These are phyloP conservation scores for Temnothorax nylanderi DNA, from an alignment of 1,140 invertebrate genomes.

Conservation along the genomic window DNA sequence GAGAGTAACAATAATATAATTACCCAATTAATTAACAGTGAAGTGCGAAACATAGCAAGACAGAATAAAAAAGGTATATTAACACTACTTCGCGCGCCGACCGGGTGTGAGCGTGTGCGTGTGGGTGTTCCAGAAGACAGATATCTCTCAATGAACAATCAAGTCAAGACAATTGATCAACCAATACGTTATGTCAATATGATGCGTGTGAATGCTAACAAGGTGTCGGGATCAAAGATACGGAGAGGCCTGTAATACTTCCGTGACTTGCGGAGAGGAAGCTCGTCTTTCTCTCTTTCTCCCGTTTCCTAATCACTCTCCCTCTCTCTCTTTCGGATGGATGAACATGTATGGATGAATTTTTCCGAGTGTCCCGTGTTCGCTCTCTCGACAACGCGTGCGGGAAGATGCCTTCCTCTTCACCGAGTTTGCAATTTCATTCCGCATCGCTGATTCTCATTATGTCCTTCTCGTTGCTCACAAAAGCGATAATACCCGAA, in stretches of 20 bases:
- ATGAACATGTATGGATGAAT: background rate
- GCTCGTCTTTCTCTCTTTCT: background rate
- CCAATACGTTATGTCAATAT: conserved; percentile 49
- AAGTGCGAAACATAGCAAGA: conserved; percentile 68
- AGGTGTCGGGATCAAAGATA: conserved; percentile 46
- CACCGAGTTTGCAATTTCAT: background rate
- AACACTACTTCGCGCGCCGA: conserved; percentile 64
- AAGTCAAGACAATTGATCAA: conserved; percentile 64
- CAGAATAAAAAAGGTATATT: conserved; percentile 53
- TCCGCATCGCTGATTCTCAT: background rate
- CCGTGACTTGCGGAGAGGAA: background rate
- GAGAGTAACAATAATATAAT: conserved; percentile 60
- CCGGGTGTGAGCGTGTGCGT: conserved; percentile 63
- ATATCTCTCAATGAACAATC: conserved; percentile 60
- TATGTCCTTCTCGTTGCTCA: background rate
- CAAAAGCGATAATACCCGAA: background rate
- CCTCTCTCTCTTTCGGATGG: background rate
- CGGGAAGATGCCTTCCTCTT: background rate
- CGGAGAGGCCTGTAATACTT: conserved; percentile 39
- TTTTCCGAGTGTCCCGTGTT: background rate
- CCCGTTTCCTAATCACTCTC: background rate
- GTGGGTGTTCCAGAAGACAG: conserved; percentile 42
- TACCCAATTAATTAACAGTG: conserved; percentile 69
- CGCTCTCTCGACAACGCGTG: background rate
- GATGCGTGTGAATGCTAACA: conserved; percentile 64